Conservation (phyloP, 2,113 vertebrate genomes). For the Aplodontia rufa region DNA sequence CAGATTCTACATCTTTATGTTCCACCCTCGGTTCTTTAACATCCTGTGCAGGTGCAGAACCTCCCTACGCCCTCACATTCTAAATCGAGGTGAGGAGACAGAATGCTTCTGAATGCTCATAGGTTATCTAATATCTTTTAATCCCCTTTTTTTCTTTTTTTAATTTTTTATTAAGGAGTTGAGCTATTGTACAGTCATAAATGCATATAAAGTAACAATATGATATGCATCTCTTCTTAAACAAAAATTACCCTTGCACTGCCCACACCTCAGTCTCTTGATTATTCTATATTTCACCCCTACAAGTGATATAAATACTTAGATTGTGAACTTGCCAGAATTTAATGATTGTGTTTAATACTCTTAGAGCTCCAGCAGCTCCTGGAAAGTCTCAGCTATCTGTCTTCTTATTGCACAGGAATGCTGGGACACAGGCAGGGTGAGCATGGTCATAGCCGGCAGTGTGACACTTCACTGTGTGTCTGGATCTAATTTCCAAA, state of each 20-base stretch:
- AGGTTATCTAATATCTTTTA: not conserved
- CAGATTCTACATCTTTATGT: not conserved
- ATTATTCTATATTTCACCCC: no score
- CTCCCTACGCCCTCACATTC: not conserved
- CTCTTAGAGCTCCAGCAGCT: not conserved
- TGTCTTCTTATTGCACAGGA: not conserved
- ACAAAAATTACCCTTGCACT: no score
- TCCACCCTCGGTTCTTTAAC: not conserved
- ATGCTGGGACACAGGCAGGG: not conserved
- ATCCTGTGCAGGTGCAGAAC: not conserved
- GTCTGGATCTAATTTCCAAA: not conserved
- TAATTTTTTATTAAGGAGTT: no score
- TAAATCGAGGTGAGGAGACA: not conserved
- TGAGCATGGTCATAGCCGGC: not conserved
- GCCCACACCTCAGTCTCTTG: no score
- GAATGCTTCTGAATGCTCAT: not conserved
- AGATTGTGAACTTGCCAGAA: no score
- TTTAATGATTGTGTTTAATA: no score
- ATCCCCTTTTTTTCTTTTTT: no score
- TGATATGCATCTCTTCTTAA: no score
- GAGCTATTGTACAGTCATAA: no score
- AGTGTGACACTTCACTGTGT: not conserved
- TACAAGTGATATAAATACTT: no score
- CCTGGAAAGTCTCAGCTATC: not conserved
- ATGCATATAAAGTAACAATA: no score